Conservation (phyloP, 1,140 invertebrate species). For the Asobara japonica region DNA sequence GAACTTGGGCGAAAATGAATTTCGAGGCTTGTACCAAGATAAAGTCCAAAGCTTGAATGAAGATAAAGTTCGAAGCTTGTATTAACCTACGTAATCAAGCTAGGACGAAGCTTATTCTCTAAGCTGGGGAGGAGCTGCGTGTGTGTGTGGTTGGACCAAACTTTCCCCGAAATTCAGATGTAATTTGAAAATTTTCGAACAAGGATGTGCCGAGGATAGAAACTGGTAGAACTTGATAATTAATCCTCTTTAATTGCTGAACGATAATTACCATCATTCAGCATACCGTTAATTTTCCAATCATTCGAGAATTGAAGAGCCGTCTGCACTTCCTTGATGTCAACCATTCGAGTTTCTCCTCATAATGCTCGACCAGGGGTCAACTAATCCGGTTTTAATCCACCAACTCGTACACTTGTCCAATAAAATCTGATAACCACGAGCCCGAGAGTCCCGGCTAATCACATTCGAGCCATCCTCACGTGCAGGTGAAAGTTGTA, state of each 20-base stretch:
- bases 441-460: not conserved
- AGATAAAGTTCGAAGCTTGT: too few species aligned
- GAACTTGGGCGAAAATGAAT: too few species aligned
- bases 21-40: too few species aligned
- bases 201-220: too few species aligned
- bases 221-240: not conserved
- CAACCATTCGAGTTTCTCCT: not conserved
- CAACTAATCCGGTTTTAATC: slow-evolving; percentile 8
- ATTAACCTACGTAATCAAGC: too few species aligned
- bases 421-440: not conserved
- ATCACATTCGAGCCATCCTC: not conserved
- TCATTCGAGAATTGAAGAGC: not conserved
- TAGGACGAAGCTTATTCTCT: too few species aligned
- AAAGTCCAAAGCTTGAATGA: too few species aligned
- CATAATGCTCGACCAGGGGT: not conserved
- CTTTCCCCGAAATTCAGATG: not conserved
- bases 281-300: not conserved
- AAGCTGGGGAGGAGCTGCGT: too few species aligned
- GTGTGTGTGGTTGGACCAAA: too few species aligned
- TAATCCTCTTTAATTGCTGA: not conserved
- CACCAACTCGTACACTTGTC: not conserved
- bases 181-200: not conserved
- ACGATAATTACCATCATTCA: not conserved
- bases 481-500: not conserved
- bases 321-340: not conserved